These are phyloP conservation scores for Pteruthius melanotis DNA, from an alignment of 2,113 vertebrate species.

Conservation along the genomic window DNA sequence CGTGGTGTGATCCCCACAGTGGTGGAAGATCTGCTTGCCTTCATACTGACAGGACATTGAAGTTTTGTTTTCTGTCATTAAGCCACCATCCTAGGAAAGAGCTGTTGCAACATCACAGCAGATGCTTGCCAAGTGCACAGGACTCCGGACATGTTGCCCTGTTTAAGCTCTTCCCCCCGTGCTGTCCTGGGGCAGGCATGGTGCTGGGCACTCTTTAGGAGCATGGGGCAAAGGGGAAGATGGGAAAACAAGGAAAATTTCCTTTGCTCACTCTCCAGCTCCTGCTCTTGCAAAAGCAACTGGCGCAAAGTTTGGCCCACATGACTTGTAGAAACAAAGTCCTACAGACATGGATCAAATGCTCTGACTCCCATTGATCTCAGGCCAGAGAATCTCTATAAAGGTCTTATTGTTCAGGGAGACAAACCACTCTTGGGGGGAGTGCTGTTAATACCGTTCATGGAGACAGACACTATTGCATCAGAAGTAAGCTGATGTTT, in stretches of 20 bases:
- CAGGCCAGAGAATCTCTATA: conserved; percentile 49
- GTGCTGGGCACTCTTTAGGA: neutral
- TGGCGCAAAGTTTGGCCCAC: neutral
- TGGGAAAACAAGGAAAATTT: neutral
- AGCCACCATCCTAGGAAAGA: neutral
- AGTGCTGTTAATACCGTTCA: neutral
- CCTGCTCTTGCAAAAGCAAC: conserved; percentile 36
- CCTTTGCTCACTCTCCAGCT: neutral
- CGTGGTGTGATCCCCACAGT: neutral
- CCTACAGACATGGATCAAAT: conserved; percentile 47
- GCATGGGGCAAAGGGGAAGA: neutral
- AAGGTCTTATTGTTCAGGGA: conserved; percentile 47
- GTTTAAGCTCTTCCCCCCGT: neutral
- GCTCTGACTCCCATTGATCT: conserved; percentile 32
- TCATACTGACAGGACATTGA: neutral
- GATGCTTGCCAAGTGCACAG: neutral
- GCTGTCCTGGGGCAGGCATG: neutral
- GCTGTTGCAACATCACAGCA: neutral
- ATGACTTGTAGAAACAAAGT: conserved; percentile 56
- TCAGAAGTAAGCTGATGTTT: conserved; percentile 23
- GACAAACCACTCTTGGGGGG: neutral
- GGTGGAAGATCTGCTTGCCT: neutral
- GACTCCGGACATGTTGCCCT: neutral
- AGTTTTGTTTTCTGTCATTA: neutral
- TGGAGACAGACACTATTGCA: neutral